Percentiles rank a stretch among this genome's conserved stretches.
phyloP scores from a whole-genome alignment of 1,140 invertebrate genomes.

The Aphidius ervi region DNA sequence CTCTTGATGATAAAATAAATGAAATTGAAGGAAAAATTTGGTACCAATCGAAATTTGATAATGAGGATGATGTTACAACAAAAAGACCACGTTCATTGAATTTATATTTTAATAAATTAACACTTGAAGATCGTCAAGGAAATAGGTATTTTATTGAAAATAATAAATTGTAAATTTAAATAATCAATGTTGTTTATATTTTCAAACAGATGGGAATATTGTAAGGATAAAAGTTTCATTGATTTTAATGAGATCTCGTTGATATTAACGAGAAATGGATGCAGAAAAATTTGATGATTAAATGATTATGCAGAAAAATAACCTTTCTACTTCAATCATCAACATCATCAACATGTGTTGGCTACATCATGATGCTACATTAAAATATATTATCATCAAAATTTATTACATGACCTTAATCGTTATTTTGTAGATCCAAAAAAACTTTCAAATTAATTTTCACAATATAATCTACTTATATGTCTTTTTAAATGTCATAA shows the following conservation, averaged over 20 bases:
- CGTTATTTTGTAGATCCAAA: no score
- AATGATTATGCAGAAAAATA: neutral
- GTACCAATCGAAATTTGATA: conserved; percentile 27
- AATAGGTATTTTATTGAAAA: conserved; percentile 30
- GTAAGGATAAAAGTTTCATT: conserved; percentile 15
- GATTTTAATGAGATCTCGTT: conserved; percentile 14
- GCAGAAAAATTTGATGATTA: neutral
- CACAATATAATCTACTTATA: no score
- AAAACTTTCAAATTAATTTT: no score
- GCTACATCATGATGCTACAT: no score
- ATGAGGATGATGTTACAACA: conserved; percentile 27
- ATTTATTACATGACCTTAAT: no score
- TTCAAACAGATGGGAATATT: conserved; percentile 20
- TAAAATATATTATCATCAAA: no score
- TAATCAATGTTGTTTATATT: no score
- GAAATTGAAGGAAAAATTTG: conserved; percentile 31
- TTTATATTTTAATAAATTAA: conserved; percentile 33
- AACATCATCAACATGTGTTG: no score
- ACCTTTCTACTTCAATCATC: no score
- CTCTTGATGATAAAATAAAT: conserved; percentile 23
- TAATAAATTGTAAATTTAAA: no score
- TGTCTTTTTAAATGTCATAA: no score
- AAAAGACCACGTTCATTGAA: conserved; percentile 26
- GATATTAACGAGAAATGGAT: conserved; percentile 15
- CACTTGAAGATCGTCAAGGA: conserved; percentile 40